Base-by-base conservation (phyloP, 37 sponge, comb jelly and placozoan genomes). In the Mnemiopsis leidyi region DNA sequence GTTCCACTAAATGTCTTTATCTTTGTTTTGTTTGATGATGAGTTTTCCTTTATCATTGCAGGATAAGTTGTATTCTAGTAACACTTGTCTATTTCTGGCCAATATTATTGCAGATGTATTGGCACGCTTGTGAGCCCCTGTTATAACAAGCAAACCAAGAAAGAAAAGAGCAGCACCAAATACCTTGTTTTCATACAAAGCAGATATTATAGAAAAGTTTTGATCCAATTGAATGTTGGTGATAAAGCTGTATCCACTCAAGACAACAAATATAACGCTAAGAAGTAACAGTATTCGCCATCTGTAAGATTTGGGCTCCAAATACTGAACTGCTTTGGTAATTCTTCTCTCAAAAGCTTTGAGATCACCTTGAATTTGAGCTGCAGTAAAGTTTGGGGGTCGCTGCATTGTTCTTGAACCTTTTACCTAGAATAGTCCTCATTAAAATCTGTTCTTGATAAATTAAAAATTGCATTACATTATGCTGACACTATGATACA, bases 41-140 rank as follows among this genome's bases (percentile, higher is more conserved):
- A 85, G 90, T 39, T 85, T 85, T 26, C 90, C 90, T 37, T 85
- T 85, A 1, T 85, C 90, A 39, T 85, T 85, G 24, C 90, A 85
- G 5, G 90, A 85, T 40, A 85, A 85, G 48, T 85, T 85, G 90
- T 85, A 85, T 85, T 85, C 90, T 18, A 40, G 25, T 39, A 85
- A 39, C 9, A 85, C 90, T 40, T 40, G 90, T 85, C 90, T 85
- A 26, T 85, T 85, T 85, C 90, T 28, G 26, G 90, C 40, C 21
- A 85, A 40, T 36, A 85, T 85, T 39, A 85, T 85, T 21, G 90
- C 90, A n/a, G 61, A 40, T 38, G 90, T 85, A 61, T 85, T 40
- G 23, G 90, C 90, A 23, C 90, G 40, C n/a, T 85, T 85, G 48
- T 85, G 90, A 40, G 90, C 90, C 0, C 90, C 90, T n/a, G 90